Conservation (phyloP, 2,888 invertebrate species). For the Drosophila eohydei region DNA sequence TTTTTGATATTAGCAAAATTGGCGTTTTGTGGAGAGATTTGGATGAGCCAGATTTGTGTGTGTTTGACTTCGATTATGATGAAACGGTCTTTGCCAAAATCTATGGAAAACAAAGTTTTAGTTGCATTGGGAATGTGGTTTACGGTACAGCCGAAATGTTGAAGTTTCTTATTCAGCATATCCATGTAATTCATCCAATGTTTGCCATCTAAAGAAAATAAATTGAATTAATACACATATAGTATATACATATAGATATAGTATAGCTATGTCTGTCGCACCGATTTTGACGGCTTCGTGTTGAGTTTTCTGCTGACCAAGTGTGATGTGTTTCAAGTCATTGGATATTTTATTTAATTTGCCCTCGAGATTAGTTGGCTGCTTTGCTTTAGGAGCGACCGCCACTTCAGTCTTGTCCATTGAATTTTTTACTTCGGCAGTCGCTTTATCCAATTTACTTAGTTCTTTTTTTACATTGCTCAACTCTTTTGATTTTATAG, state of each 20-base stretch:
- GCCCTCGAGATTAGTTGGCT: neutral
- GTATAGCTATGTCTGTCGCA: neutral
- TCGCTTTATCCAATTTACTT: neutral
- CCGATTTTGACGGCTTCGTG: neutral
- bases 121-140: neutral
- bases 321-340: neutral
- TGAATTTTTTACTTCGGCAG: neutral
- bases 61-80: constrained; percentile 7
- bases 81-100: neutral
- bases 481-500: neutral
- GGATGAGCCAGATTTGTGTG: constrained; percentile 10
- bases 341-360: neutral
- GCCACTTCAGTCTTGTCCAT: neutral
- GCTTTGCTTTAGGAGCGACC: neutral
- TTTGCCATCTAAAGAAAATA: neutral
- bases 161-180: neutral
- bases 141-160: constrained; percentile 19
- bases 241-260: too few species aligned
- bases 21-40: constrained; percentile 33
- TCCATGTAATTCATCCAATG: neutral
- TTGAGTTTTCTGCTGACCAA: neutral
- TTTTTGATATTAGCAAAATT: constrained; percentile 34
- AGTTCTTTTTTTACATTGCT: neutral
- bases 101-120: constrained; percentile 18
- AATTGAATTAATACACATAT: too few species aligned